phyloP scores from a whole-genome alignment of 1,140 invertebrate species.

The Stegodyphus mimosarum region DNA sequence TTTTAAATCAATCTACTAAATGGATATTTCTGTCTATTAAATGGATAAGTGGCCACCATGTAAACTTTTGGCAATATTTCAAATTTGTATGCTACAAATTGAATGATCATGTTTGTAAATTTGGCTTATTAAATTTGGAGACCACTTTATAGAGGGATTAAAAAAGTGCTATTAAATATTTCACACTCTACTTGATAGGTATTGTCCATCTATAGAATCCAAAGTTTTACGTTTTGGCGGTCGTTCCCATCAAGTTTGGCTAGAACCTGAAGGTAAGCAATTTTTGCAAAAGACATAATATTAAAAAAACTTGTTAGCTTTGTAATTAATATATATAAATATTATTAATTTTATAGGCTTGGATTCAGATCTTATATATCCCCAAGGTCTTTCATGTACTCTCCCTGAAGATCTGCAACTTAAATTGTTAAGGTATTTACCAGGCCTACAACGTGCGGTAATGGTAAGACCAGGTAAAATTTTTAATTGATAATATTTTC shows the following conservation, averaged over 20 bases:
- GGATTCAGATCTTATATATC: conserved; percentile 84
- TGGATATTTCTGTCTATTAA: too few species aligned
- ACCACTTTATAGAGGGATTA: too few species aligned
- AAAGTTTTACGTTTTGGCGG: conserved; percentile 83
- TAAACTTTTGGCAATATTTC: too few species aligned
- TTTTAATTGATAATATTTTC: not conserved
- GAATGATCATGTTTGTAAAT: too few species aligned
- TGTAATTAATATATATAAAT: not conserved
- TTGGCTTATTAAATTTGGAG: too few species aligned
- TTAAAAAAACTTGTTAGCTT: not conserved
- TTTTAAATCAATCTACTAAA: too few species aligned
- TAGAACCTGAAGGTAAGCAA: conserved; percentile 85
- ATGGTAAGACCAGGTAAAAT: conserved; percentile 77
- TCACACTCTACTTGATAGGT: conserved; percentile 67
- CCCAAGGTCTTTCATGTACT: conserved; percentile 90
- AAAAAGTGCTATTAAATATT: not conserved
- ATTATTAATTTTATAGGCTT: conserved; percentile 69
- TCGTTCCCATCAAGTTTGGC: conserved; percentile 83
- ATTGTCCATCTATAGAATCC: conserved; percentile 94
- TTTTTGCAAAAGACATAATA: not conserved
- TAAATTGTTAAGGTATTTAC: conserved; percentile 78
- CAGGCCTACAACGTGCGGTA: conserved; percentile 82
- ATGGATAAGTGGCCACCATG: too few species aligned
- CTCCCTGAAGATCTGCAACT: conserved; percentile 85
- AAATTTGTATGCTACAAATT: too few species aligned